Percentiles rank a stretch among this genome's conserved stretches.
Evolutionary conservation across 2,797 vertebrate species (phyloP).

Genomic region (Graptemys geographica): DNA sequence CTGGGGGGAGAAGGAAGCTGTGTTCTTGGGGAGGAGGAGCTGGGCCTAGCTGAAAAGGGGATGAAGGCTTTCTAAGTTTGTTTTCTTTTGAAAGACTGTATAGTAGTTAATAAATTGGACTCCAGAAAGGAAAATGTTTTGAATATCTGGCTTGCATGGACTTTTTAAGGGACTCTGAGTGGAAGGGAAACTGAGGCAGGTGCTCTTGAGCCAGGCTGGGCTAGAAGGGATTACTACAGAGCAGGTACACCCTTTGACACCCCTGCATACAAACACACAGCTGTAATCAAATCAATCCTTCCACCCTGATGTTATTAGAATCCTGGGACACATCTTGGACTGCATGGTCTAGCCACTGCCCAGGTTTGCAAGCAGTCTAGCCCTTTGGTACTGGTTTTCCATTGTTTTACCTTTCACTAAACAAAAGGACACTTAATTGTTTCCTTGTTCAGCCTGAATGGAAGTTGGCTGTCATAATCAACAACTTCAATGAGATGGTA

Average conservation of each 20-base stretch:
- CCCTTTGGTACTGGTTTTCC: not conserved
- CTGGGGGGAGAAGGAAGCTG: too few species aligned
- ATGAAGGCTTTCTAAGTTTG: not conserved
- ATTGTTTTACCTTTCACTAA: not conserved
- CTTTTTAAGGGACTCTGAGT: not conserved
- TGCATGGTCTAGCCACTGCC: not conserved
- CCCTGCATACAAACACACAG: not conserved
- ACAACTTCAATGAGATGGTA: not conserved
- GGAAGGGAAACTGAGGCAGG: not conserved
- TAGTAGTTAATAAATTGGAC: not conserved
- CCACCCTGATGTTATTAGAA: not conserved
- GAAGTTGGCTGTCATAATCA: not conserved
- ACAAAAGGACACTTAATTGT: not conserved
- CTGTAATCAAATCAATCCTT: not conserved
- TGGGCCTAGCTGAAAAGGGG: not conserved
- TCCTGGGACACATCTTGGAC: not conserved
- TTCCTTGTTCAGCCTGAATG: not conserved
- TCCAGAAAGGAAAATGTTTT: not conserved
- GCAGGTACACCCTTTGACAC: not conserved
- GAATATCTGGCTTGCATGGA: not conserved
- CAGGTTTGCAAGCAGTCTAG: not conserved
- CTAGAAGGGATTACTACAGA: not conserved
- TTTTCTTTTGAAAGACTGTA: not conserved
- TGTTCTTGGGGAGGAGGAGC: too few species aligned
- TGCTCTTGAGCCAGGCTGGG: not conserved